Evolutionary conservation across 2,888 invertebrate species (phyloP).

Genomic region (Coecobrya sp.): DNA sequence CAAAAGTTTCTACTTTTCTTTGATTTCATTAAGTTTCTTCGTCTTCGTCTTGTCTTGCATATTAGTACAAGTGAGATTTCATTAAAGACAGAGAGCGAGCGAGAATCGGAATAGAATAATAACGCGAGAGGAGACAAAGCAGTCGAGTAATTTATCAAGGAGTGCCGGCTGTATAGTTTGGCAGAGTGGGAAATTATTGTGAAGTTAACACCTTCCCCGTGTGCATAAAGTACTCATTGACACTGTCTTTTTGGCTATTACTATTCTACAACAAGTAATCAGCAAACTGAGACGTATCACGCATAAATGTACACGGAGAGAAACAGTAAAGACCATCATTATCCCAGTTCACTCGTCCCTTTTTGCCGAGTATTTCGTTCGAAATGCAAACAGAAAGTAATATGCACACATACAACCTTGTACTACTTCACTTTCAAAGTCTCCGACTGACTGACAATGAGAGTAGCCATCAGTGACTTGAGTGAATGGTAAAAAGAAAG

Average conservation of each 20-base stretch:
- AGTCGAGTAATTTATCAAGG: neutral
- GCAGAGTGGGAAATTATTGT: neutral
- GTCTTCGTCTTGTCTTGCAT: neutral
- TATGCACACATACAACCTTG: neutral
- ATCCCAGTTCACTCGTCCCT: neutral
- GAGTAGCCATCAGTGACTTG: constrained; percentile 1
- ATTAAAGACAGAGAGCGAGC: neutral
- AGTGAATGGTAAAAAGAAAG: constrained; percentile 2
- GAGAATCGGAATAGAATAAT: too few relatives aligned
- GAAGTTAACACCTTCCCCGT: neutral
- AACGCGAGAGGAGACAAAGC: neutral
- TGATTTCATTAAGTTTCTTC: constrained; percentile 27
- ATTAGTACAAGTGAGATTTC: neutral
- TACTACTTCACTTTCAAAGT: neutral
- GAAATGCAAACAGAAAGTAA: neutral
- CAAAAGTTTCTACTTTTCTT: constrained; percentile 12
- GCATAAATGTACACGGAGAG: neutral
- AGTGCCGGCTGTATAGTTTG: constrained; percentile 16
- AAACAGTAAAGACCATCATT: neutral
- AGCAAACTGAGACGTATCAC: neutral
- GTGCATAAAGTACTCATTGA: constrained; percentile 18
- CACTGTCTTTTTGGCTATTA: neutral
- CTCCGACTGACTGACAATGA: constrained; percentile 11
- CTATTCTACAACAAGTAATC: neutral
- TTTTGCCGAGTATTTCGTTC: neutral